phyloP scores from a whole-genome alignment of 2,797 vertebrate species.

The Paramormyrops hopkinsi region DNA sequence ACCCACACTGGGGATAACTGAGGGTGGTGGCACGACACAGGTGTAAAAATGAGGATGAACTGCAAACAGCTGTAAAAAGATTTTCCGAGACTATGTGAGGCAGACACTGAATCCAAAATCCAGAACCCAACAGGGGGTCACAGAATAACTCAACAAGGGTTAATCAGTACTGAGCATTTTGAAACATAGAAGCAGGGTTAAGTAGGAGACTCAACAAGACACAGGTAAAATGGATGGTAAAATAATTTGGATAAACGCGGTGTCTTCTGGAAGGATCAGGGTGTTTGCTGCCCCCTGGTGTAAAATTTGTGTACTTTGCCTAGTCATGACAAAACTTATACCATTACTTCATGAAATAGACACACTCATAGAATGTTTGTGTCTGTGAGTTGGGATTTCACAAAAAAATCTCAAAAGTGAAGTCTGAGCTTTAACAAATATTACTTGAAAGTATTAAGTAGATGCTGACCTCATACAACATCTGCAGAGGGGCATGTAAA shows the following conservation, averaged over 20 bases:
- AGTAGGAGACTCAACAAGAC: background rate
- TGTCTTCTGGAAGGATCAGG: background rate
- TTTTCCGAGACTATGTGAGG: background rate
- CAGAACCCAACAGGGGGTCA: background rate
- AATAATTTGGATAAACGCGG: background rate
- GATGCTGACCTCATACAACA: background rate
- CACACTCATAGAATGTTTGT: background rate
- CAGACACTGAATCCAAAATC: background rate
- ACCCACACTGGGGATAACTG: background rate
- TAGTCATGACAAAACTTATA: background rate
- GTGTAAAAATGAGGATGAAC: too few relatives aligned
- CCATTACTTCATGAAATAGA: background rate
- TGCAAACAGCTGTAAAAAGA: background rate
- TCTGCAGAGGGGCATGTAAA: background rate
- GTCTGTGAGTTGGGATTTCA: background rate
- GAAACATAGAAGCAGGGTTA: background rate
- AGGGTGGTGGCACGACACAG: too few relatives aligned
- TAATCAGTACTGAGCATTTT: background rate
- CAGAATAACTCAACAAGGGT: background rate
- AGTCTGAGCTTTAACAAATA: background rate
- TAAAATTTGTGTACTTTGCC: background rate
- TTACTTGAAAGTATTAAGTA: background rate
- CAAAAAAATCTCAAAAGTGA: background rate
- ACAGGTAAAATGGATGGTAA: background rate
- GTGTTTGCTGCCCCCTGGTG: background rate